These are phyloP conservation scores for Teleopsis dalmanni DNA, from an alignment of 1,140 invertebrate species.

Conservation along the genomic window DNA sequence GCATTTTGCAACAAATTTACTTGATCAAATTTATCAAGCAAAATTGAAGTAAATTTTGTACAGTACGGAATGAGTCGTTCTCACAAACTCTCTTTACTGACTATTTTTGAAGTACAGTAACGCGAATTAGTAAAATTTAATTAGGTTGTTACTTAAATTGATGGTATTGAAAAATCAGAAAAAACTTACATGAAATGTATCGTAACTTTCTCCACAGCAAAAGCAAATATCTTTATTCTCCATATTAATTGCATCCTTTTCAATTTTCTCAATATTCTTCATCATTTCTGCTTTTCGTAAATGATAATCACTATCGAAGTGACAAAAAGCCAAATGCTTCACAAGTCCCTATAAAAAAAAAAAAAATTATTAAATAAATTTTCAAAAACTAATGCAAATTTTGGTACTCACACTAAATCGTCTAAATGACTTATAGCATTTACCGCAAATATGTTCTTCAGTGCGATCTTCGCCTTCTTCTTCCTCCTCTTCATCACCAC, in stretches of 20 bases:
- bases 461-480: background rate
- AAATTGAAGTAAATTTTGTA: no score
- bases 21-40: no score
- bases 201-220: slow-evolving; percentile 40
- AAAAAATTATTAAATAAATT: no score
- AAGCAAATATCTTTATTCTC: slow-evolving; percentile 41
- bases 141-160: no score
- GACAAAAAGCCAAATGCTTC: slow-evolving; percentile 39
- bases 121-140: no score
- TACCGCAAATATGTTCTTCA: slow-evolving; percentile 37
- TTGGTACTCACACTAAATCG: slow-evolving; percentile 20
- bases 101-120: no score
- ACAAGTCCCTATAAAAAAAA: slow-evolving; percentile 22
- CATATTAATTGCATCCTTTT: slow-evolving; percentile 35
- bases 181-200: slow-evolving; percentile 38
- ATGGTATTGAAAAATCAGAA: no score
- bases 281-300: slow-evolving; percentile 38
- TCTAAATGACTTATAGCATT: slow-evolving; percentile 40
- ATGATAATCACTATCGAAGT: slow-evolving; percentile 38
- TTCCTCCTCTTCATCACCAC: slow-evolving; percentile 15
- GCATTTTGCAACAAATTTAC: no score
- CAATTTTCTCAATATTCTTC: slow-evolving; percentile 41
- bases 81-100: no score
- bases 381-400: background rate
- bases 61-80: no score